Conservation (phyloP, 2,113 vertebrate species). For the Notarius lentiginosus region DNA sequence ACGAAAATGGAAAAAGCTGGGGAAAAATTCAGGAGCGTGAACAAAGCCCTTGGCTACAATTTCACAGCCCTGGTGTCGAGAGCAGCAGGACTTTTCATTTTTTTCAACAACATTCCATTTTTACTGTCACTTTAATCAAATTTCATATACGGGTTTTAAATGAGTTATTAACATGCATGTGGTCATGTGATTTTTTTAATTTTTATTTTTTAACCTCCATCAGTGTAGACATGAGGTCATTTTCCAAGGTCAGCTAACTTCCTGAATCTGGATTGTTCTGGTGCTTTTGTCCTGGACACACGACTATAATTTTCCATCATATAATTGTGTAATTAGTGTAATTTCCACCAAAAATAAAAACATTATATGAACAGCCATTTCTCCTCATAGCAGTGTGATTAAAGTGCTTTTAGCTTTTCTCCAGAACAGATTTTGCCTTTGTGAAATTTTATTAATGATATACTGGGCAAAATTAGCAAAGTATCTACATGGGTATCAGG, state of each 20-base stretch:
- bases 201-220: slow-evolving; percentile 10
- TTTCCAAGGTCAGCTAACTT: neutral
- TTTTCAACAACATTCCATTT: slow-evolving; percentile 27
- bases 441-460: slow-evolving; percentile 4
- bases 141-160: slow-evolving; percentile 45
- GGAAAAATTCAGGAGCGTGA: slow-evolving; percentile 16
- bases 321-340: slow-evolving; percentile 7
- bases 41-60: slow-evolving; percentile 48
- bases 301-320: neutral
- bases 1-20: slow-evolving; percentile 12
- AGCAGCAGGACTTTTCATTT: slow-evolving; percentile 8
- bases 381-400: neutral
- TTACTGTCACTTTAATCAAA: slow-evolving; percentile 44
- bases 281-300: neutral
- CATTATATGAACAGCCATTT: neutral
- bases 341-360: neutral
- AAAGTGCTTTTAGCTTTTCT: neutral
- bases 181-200: slow-evolving; percentile 1
- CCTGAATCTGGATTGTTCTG: neutral
- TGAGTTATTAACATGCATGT: slow-evolving; percentile 38
- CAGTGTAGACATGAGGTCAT: slow-evolving; percentile 4
- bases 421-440: neutral
- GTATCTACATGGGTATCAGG: neutral
- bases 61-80: slow-evolving; percentile 31
- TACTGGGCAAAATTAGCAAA: slow-evolving; percentile 5